phyloP scores from a whole-genome alignment of 2,797 vertebrate genomes.

The Poeciliopsis turneri region DNA sequence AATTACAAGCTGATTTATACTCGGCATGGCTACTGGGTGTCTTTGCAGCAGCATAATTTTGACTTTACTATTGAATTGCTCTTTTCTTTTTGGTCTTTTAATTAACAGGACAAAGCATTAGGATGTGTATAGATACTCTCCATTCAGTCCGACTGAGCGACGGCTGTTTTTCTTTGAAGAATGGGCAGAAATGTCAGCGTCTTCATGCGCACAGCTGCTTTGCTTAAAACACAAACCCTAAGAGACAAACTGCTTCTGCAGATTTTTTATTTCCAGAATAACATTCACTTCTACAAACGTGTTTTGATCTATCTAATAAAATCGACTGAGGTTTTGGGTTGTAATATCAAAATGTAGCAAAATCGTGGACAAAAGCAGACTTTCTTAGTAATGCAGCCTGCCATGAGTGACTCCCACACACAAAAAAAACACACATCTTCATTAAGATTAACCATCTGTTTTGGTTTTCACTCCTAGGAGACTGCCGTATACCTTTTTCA shows the following conservation, averaged over 20 bases:
- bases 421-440: neutral
- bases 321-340: neutral
- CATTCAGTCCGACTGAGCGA: neutral
- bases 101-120: too few species aligned
- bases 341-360: neutral
- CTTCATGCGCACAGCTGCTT: neutral
- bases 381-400: conserved; percentile 40
- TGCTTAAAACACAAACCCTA: neutral
- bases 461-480: conserved; percentile 60
- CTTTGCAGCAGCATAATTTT: neutral
- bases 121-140: neutral
- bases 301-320: neutral
- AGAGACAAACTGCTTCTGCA: neutral
- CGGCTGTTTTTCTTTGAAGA: neutral
- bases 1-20: neutral
- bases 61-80: neutral
- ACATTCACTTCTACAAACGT: neutral
- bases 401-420: conserved; percentile 53
- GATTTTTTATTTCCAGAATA: neutral
- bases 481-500: conserved; percentile 86
- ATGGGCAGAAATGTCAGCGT: neutral
- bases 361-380: conserved; percentile 27
- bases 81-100: too few species aligned
- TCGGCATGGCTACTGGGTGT: neutral
- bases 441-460: conserved; percentile 20